phyloP scores from a whole-genome alignment of 2,888 invertebrate genomes.

The Ochropleura plecta region DNA sequence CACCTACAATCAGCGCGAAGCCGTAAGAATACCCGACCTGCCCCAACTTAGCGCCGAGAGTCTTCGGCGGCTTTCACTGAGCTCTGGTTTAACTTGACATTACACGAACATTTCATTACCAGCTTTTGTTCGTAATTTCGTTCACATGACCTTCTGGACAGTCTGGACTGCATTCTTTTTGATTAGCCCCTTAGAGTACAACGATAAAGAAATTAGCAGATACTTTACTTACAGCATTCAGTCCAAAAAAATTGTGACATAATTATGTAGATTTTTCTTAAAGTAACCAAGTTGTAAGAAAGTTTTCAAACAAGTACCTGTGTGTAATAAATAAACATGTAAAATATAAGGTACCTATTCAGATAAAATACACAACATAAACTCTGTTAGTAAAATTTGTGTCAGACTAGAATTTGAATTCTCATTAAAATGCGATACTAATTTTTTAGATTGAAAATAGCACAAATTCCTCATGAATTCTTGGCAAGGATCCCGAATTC shows the following conservation, averaged over 20 bases:
- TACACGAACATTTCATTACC: constrained; percentile 56
- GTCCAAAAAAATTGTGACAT: background rate
- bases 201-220: background rate
- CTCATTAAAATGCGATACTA: constrained; percentile 45
- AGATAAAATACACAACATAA: constrained; percentile 2
- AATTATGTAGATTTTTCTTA: background rate
- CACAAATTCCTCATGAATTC: constrained; percentile 70
- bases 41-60: constrained; percentile 75
- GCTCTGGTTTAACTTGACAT: constrained; percentile 53
- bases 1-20: constrained; percentile 82
- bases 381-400: constrained; percentile 13
- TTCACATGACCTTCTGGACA: constrained; percentile 22
- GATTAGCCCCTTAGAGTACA: constrained; percentile 14
- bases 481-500: constrained; percentile 76
- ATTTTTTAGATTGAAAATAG: constrained; percentile 71
- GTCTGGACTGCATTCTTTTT: constrained; percentile 16
- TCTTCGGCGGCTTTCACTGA: constrained; percentile 69
- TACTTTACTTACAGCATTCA: background rate
- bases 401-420: constrained; percentile 25
- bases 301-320: background rate
- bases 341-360: constrained; percentile 5
- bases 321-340: background rate
- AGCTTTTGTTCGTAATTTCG: constrained; percentile 29
- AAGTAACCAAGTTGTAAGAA: background rate
- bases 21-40: constrained; percentile 82